These are phyloP conservation scores for Pissodes strobi DNA, from an alignment of 1,140 invertebrate genomes.

Conservation along the genomic window DNA sequence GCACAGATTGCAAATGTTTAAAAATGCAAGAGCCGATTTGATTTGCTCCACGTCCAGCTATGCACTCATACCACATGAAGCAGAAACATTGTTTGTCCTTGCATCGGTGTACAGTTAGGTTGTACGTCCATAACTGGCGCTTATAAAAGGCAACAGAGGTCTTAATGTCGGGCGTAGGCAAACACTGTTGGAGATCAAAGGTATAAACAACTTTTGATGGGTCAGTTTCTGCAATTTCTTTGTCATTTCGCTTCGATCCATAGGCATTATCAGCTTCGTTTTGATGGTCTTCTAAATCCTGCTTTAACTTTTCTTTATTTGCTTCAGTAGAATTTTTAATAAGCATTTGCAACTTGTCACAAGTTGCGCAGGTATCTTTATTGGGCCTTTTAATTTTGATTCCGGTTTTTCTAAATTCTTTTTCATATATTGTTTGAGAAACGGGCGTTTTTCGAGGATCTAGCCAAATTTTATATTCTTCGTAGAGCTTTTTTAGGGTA, in stretches of 20 bases:
- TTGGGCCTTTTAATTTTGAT: no score
- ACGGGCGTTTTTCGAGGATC: not conserved
- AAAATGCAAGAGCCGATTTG: no score
- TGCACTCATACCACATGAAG: no score
- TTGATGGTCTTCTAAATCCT: constrained; percentile 19
- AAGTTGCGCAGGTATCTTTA: no score
- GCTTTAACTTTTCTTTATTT: not conserved
- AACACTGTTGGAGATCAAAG: constrained; percentile 53
- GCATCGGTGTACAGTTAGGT: constrained; percentile 51
- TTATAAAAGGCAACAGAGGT: constrained; percentile 52
- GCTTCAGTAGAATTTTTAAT: not conserved
- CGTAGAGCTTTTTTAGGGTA: not conserved
- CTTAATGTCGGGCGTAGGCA: constrained; percentile 48
- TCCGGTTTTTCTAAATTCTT: not conserved
- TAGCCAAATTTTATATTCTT: not conserved
- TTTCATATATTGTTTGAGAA: not conserved
- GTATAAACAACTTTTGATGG: constrained; percentile 7
- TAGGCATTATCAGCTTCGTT: constrained; percentile 21
- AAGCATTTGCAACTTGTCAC: no score
- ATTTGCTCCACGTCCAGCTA: no score
- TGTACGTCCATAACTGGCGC: constrained; percentile 53
- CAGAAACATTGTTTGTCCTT: no score
- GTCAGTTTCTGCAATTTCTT: no score
- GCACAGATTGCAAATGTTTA: no score
- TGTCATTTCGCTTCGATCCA: constrained; percentile 8